phyloP scores from a whole-genome alignment of 2,797 vertebrate genomes.

The Heteromormyrus szaboi region DNA sequence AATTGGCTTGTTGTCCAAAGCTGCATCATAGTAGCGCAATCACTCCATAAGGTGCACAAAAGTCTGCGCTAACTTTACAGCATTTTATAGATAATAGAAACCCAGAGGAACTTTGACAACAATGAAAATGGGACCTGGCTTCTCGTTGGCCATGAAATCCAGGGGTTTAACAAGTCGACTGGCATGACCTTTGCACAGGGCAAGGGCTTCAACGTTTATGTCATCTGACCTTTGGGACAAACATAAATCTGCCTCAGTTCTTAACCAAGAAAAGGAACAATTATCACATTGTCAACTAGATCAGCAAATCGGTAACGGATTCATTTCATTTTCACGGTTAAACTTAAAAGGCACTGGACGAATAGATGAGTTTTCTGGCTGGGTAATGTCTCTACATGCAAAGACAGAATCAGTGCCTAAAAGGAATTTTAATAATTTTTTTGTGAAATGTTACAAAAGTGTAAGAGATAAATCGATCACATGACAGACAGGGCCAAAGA shows the following conservation, averaged over 20 bases:
- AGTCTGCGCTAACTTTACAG: neutral
- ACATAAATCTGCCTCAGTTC: neutral
- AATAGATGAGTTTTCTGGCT: neutral
- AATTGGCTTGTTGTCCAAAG: neutral
- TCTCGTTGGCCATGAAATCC: neutral
- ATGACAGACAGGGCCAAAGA: neutral
- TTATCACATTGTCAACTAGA: neutral
- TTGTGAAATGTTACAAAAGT: constrained; percentile 1
- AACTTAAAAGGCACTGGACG: neutral
- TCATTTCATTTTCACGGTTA: neutral
- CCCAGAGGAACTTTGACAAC: neutral
- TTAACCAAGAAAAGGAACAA: neutral
- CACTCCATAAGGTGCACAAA: neutral
- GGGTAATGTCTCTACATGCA: neutral
- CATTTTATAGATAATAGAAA: neutral
- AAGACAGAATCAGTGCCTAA: neutral
- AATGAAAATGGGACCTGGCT: neutral
- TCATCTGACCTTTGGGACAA: neutral
- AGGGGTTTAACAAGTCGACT: neutral
- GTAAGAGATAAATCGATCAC: neutral
- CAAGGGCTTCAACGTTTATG: neutral
- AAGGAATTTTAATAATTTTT: neutral
- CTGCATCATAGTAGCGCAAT: neutral
- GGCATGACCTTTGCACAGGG: neutral
- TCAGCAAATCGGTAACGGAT: neutral